Base-by-base conservation (phyloP, 2,113 vertebrate species). In the Cercocebus atys region DNA sequence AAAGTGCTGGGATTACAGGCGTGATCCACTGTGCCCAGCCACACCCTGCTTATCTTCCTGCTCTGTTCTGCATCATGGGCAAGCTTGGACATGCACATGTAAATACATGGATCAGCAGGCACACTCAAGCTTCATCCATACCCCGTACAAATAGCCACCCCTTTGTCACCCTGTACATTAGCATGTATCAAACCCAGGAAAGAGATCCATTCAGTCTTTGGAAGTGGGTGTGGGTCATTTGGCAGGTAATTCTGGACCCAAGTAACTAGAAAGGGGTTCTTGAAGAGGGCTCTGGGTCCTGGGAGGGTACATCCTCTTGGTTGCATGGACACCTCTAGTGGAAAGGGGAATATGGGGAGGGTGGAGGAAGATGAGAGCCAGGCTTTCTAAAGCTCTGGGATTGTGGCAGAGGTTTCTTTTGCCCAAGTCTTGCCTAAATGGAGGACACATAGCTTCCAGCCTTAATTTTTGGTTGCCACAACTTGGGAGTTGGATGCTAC, bases 31-130 rank as follows among this genome's bases (percentile, higher is more conserved):
- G 52, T 18, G 16, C 52, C 52, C 6, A 18, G 52, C 52, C 52
- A 55, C 2, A 0, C 38, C 2, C 8, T 1, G 0, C 27, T 27
- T 0, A 59, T 32, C 45, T 83, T 16, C 27, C 6, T 16, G 45
- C 6, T 22, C 17, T 47, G 9, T 3, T 38, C 20, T 59, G 12
- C 5, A 5, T 40, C 27, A n/a, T 59, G 38, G 30, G 25, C 45
- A 40, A 30, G 45, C 55, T 64, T 25, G 30, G 22, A 45, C 40
- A 22, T 3, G 18, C 23, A 3, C 0, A 0, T 38, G 18, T 27
- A 45, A 45, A 13, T 16, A 40, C 5, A 2, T 18, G 2, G 18
- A 25, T 17, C 30, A 25, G 30, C 13, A 73, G 55, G 38, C 9
- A 75, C 10, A 38, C 5, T 9, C 45, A 75, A 55, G 38, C 32